Percentiles rank a stretch among this genome's conserved stretches.
phyloP scores from a whole-genome alignment of 2,113 vertebrate genomes.

The Varanus komodoensis region DNA sequence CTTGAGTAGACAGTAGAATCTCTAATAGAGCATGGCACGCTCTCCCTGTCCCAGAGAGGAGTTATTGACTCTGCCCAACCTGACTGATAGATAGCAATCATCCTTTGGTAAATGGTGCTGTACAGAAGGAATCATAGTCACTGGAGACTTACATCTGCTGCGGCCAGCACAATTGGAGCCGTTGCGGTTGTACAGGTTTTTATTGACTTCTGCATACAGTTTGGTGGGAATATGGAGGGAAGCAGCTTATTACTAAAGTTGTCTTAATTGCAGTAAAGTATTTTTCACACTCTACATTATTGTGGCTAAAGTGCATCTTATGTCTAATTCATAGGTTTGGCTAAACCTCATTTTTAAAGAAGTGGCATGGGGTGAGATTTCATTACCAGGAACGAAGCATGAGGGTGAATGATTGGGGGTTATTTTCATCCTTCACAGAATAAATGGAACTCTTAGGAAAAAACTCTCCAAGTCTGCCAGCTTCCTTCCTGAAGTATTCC shows the following conservation, averaged over 20 bases:
- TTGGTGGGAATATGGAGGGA: background rate
- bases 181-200: background rate
- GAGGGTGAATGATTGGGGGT: too few species aligned
- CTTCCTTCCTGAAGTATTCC: too few species aligned
- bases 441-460: too few species aligned
- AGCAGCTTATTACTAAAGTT: background rate
- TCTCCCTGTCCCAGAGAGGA: slow-evolving; percentile 44
- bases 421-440: too few species aligned
- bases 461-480: too few species aligned
- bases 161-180: background rate
- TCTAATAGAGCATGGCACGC: slow-evolving; percentile 49
- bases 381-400: too few species aligned
- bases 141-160: slow-evolving; percentile 29
- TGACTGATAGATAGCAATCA: slow-evolving; percentile 59
- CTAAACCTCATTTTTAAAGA: too few species aligned
- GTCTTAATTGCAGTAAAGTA: too few species aligned
- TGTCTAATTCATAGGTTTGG: too few species aligned
- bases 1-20: slow-evolving; percentile 60
- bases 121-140: slow-evolving; percentile 21
- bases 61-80: slow-evolving; percentile 46
- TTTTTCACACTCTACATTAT: too few species aligned
- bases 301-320: too few species aligned
- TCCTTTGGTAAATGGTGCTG: slow-evolving; percentile 50
- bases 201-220: background rate
- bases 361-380: too few species aligned